Evolutionary conservation across 2,888 invertebrate genomes (phyloP).

Genomic region (Syritta pipiens): DNA sequence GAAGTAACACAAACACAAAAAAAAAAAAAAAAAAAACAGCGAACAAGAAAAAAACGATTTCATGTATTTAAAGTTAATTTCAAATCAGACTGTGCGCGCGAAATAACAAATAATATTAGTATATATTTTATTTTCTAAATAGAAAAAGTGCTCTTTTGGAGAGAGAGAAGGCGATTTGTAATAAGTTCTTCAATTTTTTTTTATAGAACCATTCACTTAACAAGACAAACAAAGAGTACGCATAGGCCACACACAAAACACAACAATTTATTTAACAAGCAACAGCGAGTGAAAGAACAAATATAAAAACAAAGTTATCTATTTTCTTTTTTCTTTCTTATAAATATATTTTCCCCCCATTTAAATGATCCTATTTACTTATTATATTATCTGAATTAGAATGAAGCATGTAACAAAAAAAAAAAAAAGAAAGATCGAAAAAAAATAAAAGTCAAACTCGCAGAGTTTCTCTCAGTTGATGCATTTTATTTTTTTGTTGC

Average conservation of each 20-base stretch:
- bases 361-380: conserved; percentile 6
- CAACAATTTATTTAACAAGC: too few relatives aligned
- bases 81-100: conserved; percentile 52
- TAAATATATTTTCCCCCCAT: background rate
- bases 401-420: conserved; percentile 56
- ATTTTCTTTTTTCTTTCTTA: conserved; percentile 15
- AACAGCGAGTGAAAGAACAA: conserved; percentile 25
- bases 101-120: conserved; percentile 34
- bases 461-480: conserved; percentile 10
- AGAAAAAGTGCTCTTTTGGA: conserved; percentile 4
- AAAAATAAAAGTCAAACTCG: conserved; percentile 28
- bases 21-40: conserved; percentile 15
- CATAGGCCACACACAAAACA: too few relatives aligned
- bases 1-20: conserved; percentile 4
- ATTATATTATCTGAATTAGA: conserved; percentile 58
- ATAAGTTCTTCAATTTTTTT: too few relatives aligned
- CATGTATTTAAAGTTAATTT: conserved; percentile 27
- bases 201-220: background rate
- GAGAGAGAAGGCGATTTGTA: too few relatives aligned
- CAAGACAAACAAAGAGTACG: too few relatives aligned
- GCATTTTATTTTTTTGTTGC: background rate
- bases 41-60: conserved; percentile 39
- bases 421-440: conserved; percentile 7
- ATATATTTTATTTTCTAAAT: conserved; percentile 31
- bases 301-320: too few relatives aligned